Percentiles rank a stretch among this genome's conserved stretches.
These are phyloP conservation scores for Megalurothrips usitatus DNA, from an alignment of 2,888 invertebrate species.

Conservation along the genomic window DNA sequence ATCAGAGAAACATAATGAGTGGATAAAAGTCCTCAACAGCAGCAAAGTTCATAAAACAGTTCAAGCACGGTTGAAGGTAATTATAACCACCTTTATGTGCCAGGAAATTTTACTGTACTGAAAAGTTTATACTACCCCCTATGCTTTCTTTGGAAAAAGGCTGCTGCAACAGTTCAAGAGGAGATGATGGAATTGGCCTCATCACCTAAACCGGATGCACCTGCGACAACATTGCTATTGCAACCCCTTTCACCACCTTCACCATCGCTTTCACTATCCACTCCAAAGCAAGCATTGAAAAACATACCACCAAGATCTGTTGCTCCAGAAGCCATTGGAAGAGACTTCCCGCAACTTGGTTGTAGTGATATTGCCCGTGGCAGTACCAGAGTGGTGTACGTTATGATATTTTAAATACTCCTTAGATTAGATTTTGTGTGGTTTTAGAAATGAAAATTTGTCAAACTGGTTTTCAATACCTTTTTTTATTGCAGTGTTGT, in stretches of 20 bases:
- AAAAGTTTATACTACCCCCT: not conserved
- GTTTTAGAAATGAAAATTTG: too few species aligned
- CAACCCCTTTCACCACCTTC: not conserved
- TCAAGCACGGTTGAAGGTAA: slow-evolving; percentile 35
- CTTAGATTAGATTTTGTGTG: not conserved
- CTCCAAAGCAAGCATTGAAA: not conserved
- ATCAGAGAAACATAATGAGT: slow-evolving; percentile 35
- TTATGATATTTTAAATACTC: not conserved
- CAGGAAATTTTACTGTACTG: not conserved
- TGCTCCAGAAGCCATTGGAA: slow-evolving; percentile 36
- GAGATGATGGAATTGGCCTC: not conserved
- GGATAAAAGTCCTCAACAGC: slow-evolving; percentile 34
- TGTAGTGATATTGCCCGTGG: slow-evolving; percentile 5
- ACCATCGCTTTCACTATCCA: not conserved
- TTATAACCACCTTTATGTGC: not conserved
- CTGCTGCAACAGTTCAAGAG: not conserved
- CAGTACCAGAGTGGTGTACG: slow-evolving; percentile 3
- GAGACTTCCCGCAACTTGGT: slow-evolving; percentile 45
- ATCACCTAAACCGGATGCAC: not conserved
- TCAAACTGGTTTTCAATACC: not conserved
- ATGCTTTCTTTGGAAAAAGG: not conserved
- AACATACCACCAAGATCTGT: not conserved
- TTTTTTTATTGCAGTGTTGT: slow-evolving; percentile 31
- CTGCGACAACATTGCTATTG: not conserved
- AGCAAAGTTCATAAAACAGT: slow-evolving; percentile 36